Conservation (phyloP, 2,888 invertebrate genomes). For the Drosophila macrospina region DNA sequence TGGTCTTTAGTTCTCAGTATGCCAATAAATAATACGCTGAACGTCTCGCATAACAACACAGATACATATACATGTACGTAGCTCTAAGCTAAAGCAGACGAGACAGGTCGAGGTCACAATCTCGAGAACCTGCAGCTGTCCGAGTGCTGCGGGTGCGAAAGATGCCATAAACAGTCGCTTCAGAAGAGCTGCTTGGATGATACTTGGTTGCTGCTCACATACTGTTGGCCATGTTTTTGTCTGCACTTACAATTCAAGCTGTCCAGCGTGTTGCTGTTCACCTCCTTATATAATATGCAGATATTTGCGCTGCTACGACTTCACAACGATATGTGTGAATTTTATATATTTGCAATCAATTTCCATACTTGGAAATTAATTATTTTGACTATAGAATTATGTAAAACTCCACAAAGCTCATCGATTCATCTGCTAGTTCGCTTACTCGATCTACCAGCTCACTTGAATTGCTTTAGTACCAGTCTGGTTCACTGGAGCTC, state of each 20-base stretch:
- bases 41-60: conserved; percentile 59
- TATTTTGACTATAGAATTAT: no score
- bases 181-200: conserved; percentile 21
- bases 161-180: conserved; percentile 50
- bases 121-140: conserved; percentile 43
- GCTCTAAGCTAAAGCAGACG: conserved; percentile 53
- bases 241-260: conserved; percentile 44
- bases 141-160: conserved; percentile 76
- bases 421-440: not conserved
- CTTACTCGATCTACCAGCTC: not conserved
- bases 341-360: not conserved
- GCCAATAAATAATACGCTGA: conserved; percentile 82
- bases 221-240: conserved; percentile 13
- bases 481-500: no score
- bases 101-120: conserved; percentile 82
- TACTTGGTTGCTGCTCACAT: conserved; percentile 11
- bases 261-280: conserved; percentile 41
- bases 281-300: conserved; percentile 54
- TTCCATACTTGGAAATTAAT: not conserved
- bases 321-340: not conserved
- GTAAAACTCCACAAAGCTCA: not conserved
- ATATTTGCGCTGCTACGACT: not conserved
- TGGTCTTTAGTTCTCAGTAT: conserved; percentile 39
- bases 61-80: conserved; percentile 4
- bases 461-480: no score